phyloP scores from a whole-genome alignment of 2,797 vertebrate genomes.

The Malurus splendens region DNA sequence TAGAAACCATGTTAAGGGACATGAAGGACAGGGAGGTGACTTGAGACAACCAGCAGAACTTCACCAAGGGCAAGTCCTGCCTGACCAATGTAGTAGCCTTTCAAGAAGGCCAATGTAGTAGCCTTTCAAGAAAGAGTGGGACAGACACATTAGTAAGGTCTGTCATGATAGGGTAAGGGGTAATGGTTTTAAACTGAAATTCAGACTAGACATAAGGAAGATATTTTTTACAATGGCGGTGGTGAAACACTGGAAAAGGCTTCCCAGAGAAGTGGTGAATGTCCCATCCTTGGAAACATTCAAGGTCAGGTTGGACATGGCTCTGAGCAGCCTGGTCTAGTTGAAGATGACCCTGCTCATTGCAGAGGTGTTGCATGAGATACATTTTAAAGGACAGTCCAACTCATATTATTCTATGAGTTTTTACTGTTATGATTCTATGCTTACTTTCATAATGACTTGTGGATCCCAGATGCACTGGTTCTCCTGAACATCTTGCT shows the following conservation, averaged over 20 bases:
- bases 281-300: neutral
- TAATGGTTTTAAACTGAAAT: neutral
- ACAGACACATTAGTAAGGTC: neutral
- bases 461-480: neutral
- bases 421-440: neutral
- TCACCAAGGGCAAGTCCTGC: neutral
- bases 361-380: neutral
- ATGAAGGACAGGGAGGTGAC: neutral
- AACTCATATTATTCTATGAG: neutral
- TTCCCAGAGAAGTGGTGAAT: neutral
- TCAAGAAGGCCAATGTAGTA: neutral
- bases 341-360: neutral
- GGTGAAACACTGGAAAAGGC: neutral
- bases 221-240: neutral
- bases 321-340: neutral
- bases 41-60: fast-evolving
- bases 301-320: neutral
- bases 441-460: neutral
- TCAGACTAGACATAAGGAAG: neutral
- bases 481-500: neutral
- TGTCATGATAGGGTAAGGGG: neutral
- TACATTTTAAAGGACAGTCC: neutral
- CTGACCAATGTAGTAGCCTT: neutral
- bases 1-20: neutral
- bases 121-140: neutral